Conservation (phyloP, 2,797 vertebrate species). For the Prionace glauca region DNA sequence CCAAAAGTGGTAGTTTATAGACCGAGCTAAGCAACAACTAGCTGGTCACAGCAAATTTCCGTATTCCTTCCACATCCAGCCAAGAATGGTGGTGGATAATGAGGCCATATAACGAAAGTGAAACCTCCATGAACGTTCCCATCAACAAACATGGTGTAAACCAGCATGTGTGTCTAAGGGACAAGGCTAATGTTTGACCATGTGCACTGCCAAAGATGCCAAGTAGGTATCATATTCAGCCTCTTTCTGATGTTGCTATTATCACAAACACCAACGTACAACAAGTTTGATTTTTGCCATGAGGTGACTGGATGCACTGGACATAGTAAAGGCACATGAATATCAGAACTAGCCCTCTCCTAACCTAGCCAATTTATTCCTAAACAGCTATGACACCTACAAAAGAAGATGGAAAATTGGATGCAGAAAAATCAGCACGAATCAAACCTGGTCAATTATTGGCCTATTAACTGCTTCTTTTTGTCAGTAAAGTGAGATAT, state of each 20-base stretch:
- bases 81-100: background rate
- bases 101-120: background rate
- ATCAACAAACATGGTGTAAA: background rate
- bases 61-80: background rate
- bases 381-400: background rate
- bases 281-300: background rate
- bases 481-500: background rate
- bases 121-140: background rate
- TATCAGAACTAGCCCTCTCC: background rate
- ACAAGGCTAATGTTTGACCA: background rate
- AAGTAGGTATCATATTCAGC: background rate
- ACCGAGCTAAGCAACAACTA: background rate
- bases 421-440: background rate
- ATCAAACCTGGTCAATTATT: background rate
- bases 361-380: background rate
- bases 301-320: background rate
- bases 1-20: background rate
- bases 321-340: background rate
- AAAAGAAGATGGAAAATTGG: background rate
- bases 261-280: background rate
- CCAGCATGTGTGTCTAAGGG: background rate
- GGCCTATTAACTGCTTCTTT: background rate
- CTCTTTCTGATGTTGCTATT: background rate
- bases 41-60: background rate
- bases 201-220: background rate